phyloP scores from a whole-genome alignment of 2,888 invertebrate species.

The Drosophila dives region DNA sequence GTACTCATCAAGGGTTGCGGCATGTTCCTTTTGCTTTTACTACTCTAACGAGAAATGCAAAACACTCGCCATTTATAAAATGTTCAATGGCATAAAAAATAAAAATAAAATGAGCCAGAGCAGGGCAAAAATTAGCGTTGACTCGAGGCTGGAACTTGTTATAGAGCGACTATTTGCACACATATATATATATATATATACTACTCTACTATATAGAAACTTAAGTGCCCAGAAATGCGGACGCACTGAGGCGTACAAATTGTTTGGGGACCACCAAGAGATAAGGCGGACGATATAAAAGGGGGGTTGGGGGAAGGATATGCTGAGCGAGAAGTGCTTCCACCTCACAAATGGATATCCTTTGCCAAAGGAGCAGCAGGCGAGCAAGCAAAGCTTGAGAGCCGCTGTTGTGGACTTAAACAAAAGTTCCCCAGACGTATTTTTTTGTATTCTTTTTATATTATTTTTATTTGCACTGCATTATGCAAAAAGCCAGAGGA shows the following conservation, averaged over 20 bases:
- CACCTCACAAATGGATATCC: conserved; percentile 38
- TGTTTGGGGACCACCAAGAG: conserved; percentile 68
- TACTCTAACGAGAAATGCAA: conserved; percentile 75
- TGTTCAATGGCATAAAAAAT: conserved; percentile 63
- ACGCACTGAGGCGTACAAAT: conserved; percentile 77
- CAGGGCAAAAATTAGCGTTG: conserved; percentile 61
- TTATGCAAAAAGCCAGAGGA: conserved; percentile 58
- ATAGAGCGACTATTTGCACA: conserved; percentile 12
- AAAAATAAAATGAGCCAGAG: conserved; percentile 58
- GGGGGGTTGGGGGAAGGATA: neutral
- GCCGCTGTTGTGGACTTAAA: conserved; percentile 59
- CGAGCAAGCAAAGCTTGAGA: conserved; percentile 7
- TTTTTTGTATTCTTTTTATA: conserved; percentile 22
- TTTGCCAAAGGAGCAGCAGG: conserved; percentile 13
- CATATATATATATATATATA: neutral
- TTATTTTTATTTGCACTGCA: conserved; percentile 66
- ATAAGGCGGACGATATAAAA: neutral
- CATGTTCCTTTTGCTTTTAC: conserved; percentile 3
- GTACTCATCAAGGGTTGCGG: conserved; percentile 67
- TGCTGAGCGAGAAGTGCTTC: conserved; percentile 23
- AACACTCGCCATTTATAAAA: conserved; percentile 75
- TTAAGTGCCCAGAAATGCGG: conserved; percentile 78
- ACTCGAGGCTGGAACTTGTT: conserved; percentile 41
- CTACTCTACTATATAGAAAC: conserved; percentile 63
- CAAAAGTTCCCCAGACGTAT: conserved; percentile 73